Evolutionary conservation across 2,888 invertebrate species (phyloP).

Genomic region (Apantesis nais): DNA sequence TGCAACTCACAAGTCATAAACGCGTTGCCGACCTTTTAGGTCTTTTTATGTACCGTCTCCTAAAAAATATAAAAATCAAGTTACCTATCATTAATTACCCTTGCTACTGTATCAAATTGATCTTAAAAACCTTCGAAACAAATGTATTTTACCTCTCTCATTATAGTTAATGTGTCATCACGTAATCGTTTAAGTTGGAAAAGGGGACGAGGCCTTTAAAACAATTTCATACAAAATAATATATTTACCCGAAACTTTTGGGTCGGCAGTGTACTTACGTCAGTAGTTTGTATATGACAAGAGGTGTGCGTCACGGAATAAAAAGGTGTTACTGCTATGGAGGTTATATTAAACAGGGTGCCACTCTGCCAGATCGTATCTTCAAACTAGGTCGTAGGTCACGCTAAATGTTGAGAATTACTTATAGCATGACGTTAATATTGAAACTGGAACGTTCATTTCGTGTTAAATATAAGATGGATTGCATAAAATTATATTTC

Average conservation of each 20-base stretch:
- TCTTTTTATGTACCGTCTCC: too few relatives aligned
- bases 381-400: slow-evolving; percentile 17
- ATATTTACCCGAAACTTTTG: slow-evolving; percentile 4
- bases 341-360: slow-evolving; percentile 23
- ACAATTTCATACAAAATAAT: slow-evolving; percentile 2
- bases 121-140: not conserved
- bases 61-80: too few relatives aligned
- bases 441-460: slow-evolving; percentile 7
- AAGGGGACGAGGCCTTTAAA: not conserved
- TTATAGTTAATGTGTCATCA: not conserved
- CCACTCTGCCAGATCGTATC: slow-evolving; percentile 19
- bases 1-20: too few relatives aligned
- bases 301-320: slow-evolving; percentile 23
- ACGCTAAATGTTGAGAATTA: slow-evolving; percentile 17
- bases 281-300: slow-evolving; percentile 22
- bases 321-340: slow-evolving; percentile 19
- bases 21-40: too few relatives aligned
- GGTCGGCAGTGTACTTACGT: slow-evolving; percentile 16
- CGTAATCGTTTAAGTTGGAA: slow-evolving; percentile 1
- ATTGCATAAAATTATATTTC: not conserved
- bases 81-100: too few relatives aligned
- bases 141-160: not conserved
- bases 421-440: slow-evolving; percentile 1
- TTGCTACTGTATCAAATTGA: not conserved
- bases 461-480: not conserved